Percentiles rank a stretch among this genome's conserved stretches.
Conservation (phyloP, 2,113 vertebrate genomes). For the Grammomys surdaster region DNA sequence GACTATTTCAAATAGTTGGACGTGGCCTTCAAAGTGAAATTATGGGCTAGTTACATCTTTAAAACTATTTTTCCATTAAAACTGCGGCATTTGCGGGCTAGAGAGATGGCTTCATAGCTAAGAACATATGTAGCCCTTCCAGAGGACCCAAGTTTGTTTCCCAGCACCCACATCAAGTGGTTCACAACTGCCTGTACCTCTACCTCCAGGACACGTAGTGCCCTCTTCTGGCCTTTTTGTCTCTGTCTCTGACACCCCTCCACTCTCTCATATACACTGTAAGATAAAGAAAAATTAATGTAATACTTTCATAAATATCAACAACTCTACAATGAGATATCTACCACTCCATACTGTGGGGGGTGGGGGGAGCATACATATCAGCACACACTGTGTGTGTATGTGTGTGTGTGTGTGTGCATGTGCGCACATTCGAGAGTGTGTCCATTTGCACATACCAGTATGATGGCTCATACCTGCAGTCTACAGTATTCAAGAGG, state of each 20-base stretch:
- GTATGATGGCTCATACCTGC: background rate
- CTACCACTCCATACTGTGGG: background rate
- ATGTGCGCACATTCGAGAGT: too few relatives aligned
- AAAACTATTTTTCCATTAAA: constrained; percentile 45
- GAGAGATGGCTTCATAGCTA: background rate
- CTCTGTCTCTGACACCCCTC: too few relatives aligned
- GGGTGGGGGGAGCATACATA: background rate
- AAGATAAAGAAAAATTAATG: background rate
- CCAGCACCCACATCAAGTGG: background rate
- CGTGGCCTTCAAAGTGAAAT: constrained; percentile 1
- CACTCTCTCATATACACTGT: too few relatives aligned
- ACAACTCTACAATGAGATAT: background rate
- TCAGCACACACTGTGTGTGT: too few relatives aligned
- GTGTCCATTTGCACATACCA: too few relatives aligned
- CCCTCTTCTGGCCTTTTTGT: background rate
- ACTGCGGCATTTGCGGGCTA: background rate
- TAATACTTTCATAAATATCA: background rate
- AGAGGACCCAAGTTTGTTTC: background rate
- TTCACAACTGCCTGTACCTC: background rate
- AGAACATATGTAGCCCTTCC: background rate
- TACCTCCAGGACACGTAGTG: background rate
- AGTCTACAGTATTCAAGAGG: background rate
- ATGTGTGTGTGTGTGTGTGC: background rate
- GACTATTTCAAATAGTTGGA: constrained; percentile 3
- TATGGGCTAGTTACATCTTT: background rate